Conservation (phyloP, 2,113 vertebrate genomes). For the Larimichthys polyactis region DNA sequence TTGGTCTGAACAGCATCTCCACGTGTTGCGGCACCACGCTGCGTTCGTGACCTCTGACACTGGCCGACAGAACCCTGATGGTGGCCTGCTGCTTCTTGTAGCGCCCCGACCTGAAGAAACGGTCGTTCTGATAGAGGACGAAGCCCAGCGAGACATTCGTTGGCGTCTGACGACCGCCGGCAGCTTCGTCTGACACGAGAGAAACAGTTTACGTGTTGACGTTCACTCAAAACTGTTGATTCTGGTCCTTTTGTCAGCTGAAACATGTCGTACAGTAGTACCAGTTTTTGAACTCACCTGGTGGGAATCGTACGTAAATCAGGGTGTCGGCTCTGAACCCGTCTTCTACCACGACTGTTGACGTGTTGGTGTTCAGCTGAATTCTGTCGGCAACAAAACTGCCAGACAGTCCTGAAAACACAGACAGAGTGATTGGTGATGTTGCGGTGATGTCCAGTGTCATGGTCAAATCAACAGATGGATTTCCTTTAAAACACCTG, state of each 20-base stretch:
- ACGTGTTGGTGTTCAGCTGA: conserved; percentile 51
- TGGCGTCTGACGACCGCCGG: neutral
- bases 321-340: conserved; percentile 27
- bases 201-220: neutral
- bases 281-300: conserved; percentile 36
- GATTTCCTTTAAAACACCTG: no score
- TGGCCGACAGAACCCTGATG: conserved; percentile 70
- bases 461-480: no score
- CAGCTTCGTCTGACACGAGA: neutral
- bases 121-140: conserved; percentile 77
- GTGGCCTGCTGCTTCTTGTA: conserved; percentile 13
- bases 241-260: no score
- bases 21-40: conserved; percentile 17
- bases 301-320: conserved; percentile 46
- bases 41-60: neutral
- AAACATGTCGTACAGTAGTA: no score
- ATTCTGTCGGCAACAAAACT: conserved; percentile 54
- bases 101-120: conserved; percentile 61
- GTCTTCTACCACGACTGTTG: neutral
- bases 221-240: no score
- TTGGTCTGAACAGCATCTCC: conserved; percentile 59
- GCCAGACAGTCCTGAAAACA: conserved; percentile 39
- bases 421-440: neutral
- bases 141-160: conserved; percentile 61
- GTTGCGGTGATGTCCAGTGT: neutral